Percentiles rank a stretch among this genome's conserved stretches.
These are phyloP conservation scores for Heteromurus nitidus DNA, from an alignment of 2,888 invertebrate species.

Conservation along the genomic window DNA sequence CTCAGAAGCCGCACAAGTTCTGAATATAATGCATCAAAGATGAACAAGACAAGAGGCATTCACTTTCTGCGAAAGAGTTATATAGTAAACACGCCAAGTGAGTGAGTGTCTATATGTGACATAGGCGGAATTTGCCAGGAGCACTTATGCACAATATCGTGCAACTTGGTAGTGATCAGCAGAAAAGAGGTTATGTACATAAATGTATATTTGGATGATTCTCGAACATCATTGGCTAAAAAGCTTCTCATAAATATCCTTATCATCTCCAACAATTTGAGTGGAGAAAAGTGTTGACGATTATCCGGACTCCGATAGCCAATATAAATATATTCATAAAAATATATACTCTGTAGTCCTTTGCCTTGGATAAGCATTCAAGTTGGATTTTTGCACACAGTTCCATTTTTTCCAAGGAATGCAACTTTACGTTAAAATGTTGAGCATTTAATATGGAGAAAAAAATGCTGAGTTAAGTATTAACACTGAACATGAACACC, in stretches of 20 bases:
- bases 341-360: constrained; percentile 29
- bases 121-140: not conserved
- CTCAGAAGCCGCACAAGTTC: no score
- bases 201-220: constrained; percentile 40
- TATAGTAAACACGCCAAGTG: no score
- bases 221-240: constrained; percentile 37
- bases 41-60: no score
- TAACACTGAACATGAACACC: no score
- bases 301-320: no score
- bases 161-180: not conserved
- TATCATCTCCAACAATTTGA: constrained; percentile 3
- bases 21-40: no score
- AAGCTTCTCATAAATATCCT: constrained; percentile 7
- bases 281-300: no score
- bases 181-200: constrained; percentile 59
- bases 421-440: constrained; percentile 16
- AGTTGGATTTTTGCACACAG: not conserved
- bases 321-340: not conserved
- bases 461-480: constrained; percentile 22
- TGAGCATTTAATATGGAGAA: constrained; percentile 7
- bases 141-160: constrained; percentile 13
- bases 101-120: no score
- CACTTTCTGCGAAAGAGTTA: no score
- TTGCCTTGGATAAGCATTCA: constrained; percentile 9
- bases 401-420: constrained; percentile 28